Base-by-base conservation (phyloP, 1,140 invertebrate species). In the Drosophila sulfurigaster region DNA sequence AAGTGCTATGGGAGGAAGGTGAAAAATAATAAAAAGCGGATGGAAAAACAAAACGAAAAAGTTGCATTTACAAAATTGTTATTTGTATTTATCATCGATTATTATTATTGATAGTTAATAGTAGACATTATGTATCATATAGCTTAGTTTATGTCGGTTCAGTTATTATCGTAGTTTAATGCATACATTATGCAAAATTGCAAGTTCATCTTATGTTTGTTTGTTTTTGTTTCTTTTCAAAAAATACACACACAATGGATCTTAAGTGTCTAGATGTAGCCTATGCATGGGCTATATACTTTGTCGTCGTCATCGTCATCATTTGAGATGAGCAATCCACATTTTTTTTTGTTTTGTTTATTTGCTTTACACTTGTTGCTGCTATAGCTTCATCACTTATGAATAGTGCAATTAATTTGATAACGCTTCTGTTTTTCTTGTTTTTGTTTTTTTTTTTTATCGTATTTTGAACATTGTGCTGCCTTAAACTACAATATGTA, bases 101-200 rank as follows among this genome's bases (percentile, higher is more conserved):
- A 62, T 58, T 82, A 74, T 25, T 60, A 38, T 7, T 74, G 62
- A 80, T 88, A 88, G 80, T 59, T 86, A 71, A 71, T 72, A 60
- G 77, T 75, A 78, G 73, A 82, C 74, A 60, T 82, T 76, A 80
- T 82, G 58, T 75, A 77, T 79, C 25, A 62, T 48, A 70, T 71
- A 75, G 60, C 73, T 80, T 88, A 75, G 56, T 65, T 56, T 46
- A 58, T 86, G 77, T 79, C 65, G 72, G 38, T 75, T 63, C 87
- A 71, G 68, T 66, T 86, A 70, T 77, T 73, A 86, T 86, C 65
- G 62, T 87, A 82, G 60, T 80, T 78, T 88, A 83, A 79, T 78
- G 83, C 83, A 89, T 88, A 89, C 70, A 88, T 51, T 89, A 88
- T 88, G 83, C 85, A 71, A 83, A 89, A 69, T 89, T 90, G 81